phyloP scores from a whole-genome alignment of 2,888 invertebrate genomes.

The Calliopum simillimum region DNA sequence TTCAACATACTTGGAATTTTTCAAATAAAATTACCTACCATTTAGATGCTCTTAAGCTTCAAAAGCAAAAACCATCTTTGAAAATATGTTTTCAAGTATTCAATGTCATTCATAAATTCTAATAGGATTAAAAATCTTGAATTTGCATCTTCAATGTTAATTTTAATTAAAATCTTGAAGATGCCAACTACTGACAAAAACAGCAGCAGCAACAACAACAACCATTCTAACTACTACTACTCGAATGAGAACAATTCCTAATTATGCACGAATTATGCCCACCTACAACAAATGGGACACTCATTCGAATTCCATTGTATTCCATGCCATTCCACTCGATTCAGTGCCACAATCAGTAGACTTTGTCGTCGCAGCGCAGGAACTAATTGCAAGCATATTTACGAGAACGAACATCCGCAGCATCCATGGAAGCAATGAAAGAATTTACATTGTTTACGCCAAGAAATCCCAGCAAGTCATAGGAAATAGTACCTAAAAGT shows the following conservation, averaged over 20 bases:
- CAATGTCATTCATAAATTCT: conserved; percentile 16
- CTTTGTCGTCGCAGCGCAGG: background rate
- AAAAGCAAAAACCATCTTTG: background rate
- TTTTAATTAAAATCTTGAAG: conserved; percentile 26
- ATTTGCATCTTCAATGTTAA: conserved; percentile 24
- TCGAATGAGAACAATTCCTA: conserved; percentile 19
- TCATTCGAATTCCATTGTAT: background rate
- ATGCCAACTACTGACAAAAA: conserved; percentile 2
- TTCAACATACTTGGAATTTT: too few species aligned
- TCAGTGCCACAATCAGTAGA: conserved; percentile 14
- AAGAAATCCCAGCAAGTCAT: conserved; percentile 15
- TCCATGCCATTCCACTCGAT: background rate
- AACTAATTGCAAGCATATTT: conserved; percentile 52
- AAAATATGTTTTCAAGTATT: conserved; percentile 12
- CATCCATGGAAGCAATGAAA: conserved; percentile 8
- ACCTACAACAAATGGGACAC: conserved; percentile 19
- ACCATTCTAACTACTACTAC: background rate
- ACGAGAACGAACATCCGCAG: conserved; percentile 31
- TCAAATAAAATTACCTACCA: too few species aligned
- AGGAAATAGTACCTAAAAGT: too few species aligned
- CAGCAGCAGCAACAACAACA: background rate
- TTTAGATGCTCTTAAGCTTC: background rate
- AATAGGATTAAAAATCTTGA: conserved; percentile 29
- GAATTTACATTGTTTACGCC: conserved; percentile 28
- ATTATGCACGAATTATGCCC: conserved; percentile 30